Conservation (phyloP, 2,113 vertebrate species). For the Ophiodon elongatus region DNA sequence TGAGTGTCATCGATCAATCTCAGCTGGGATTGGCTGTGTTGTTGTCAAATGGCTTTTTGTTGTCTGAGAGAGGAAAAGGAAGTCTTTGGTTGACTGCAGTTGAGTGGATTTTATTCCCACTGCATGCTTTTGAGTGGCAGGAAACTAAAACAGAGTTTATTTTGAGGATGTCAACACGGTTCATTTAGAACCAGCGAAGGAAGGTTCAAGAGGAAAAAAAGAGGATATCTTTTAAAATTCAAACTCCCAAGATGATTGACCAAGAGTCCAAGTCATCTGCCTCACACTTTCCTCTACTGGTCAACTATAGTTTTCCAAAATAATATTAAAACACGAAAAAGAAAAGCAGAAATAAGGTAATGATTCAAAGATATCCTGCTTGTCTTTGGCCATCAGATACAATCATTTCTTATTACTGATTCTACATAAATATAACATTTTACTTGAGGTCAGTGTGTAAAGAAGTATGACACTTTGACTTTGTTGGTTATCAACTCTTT, state of each 20-base stretch:
- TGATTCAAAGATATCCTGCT: not conserved
- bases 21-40: constrained; percentile 19
- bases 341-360: not conserved
- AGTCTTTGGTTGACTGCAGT: constrained; percentile 23
- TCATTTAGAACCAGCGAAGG: constrained; percentile 18
- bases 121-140: constrained; percentile 15
- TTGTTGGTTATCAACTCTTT: constrained; percentile 5
- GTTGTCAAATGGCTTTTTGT: constrained; percentile 41
- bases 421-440: not conserved
- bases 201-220: not conserved
- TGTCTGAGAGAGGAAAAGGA: constrained; percentile 2
- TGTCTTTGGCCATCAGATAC: not conserved
- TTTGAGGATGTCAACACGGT: constrained; percentile 25
- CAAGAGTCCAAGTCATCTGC: not conserved
- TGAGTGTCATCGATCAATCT: constrained; percentile 43
- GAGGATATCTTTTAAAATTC: not conserved
- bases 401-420: not conserved
- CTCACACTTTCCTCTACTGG: not conserved
- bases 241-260: not conserved
- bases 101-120: constrained; percentile 30
- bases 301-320: not conserved
- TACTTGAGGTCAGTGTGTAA: not conserved
- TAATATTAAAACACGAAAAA: not conserved
- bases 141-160: constrained; percentile 21
- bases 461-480: not conserved